Evolutionary conservation across 1,140 invertebrate species (phyloP).

Genomic region (Bombus confusus): DNA sequence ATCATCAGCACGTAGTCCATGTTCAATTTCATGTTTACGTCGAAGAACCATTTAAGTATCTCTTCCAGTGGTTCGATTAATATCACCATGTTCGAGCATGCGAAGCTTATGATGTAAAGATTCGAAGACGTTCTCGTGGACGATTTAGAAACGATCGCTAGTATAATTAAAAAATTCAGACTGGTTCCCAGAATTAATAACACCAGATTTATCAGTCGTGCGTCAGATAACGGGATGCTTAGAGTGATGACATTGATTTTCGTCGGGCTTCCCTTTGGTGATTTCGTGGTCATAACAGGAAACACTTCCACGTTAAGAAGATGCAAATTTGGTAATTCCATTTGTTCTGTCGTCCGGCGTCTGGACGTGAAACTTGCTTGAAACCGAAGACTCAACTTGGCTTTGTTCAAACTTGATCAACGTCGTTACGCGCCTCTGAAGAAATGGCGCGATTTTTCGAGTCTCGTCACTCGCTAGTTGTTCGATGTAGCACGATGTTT

Average conservation of each 20-base stretch:
- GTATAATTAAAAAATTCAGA: slow-evolving; percentile 61
- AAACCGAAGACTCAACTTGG: neutral
- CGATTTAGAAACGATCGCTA: slow-evolving; percentile 55
- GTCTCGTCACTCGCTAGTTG: neutral
- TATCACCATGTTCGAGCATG: slow-evolving; percentile 70
- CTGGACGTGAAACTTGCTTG: neutral
- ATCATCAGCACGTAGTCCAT: slow-evolving; percentile 71
- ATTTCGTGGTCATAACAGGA: rapidly evolving
- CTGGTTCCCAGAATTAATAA: slow-evolving; percentile 57
- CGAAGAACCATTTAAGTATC: slow-evolving; percentile 63
- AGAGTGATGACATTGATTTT: slow-evolving; percentile 48
- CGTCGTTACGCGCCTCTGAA: no score
- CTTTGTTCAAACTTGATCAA: neutral
- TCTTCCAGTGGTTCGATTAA: slow-evolving; percentile 70
- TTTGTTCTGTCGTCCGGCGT: neutral
- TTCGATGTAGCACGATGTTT: neutral
- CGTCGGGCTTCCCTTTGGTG: neutral
- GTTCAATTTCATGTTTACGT: slow-evolving; percentile 65
- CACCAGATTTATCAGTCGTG: slow-evolving; percentile 50
- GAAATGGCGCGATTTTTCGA: neutral
- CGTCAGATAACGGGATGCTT: neutral
- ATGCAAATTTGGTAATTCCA: neutral
- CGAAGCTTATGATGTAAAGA: slow-evolving; percentile 72
- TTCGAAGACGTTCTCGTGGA: slow-evolving; percentile 62
- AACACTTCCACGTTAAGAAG: neutral